A percentile compares a stretch with the other conserved stretches of the same genome.
These are phyloP conservation scores for Andrena flavipes DNA, from an alignment of 2,888 invertebrate species.

Conservation along the genomic window DNA sequence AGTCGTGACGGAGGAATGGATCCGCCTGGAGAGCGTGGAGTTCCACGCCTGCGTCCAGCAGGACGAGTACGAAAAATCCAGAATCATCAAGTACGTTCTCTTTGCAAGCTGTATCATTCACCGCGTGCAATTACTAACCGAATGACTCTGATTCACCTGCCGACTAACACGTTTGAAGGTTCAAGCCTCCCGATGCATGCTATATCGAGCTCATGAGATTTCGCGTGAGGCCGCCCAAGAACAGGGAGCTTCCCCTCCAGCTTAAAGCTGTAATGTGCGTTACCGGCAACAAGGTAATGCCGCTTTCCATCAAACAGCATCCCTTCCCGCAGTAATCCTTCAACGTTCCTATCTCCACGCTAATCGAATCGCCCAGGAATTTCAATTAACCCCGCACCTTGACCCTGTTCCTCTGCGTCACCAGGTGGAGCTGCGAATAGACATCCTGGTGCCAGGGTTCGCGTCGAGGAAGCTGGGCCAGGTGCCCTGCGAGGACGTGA, in stretches of 20 bases:
- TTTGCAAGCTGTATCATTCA: too few relatives aligned
- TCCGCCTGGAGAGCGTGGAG: slow-evolving; percentile 96
- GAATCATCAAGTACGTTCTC: slow-evolving; percentile 91
- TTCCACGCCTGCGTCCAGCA: slow-evolving; percentile 97
- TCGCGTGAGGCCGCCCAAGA: slow-evolving; percentile 97
- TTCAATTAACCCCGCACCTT: background rate
- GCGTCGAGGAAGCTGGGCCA: slow-evolving; percentile 98
- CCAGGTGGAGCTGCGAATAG: slow-evolving; percentile 96
- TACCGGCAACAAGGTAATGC: slow-evolving; percentile 91
- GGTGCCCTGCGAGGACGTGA: slow-evolving; percentile 98
- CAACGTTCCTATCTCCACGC: too few relatives aligned
- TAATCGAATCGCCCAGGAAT: too few relatives aligned
- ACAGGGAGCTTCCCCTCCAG: slow-evolving; percentile 98
- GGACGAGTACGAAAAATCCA: slow-evolving; percentile 93
- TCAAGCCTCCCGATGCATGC: slow-evolving; percentile 98
- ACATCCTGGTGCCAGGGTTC: slow-evolving; percentile 98
- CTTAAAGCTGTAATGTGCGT: slow-evolving; percentile 95
- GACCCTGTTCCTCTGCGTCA: background rate
- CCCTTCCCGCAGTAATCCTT: too few relatives aligned
- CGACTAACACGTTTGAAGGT: slow-evolving; percentile 86
- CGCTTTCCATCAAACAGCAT: background rate
- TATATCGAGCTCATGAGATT: slow-evolving; percentile 98
- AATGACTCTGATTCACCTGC: slow-evolving; percentile 26
- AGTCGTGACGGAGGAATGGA: slow-evolving; percentile 99
- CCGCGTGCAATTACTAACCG: background rate